A percentile compares a stretch with the other conserved stretches of the same genome.
phyloP scores from a whole-genome alignment of 2,888 invertebrate genomes.

The Ethmia dodecea region DNA sequence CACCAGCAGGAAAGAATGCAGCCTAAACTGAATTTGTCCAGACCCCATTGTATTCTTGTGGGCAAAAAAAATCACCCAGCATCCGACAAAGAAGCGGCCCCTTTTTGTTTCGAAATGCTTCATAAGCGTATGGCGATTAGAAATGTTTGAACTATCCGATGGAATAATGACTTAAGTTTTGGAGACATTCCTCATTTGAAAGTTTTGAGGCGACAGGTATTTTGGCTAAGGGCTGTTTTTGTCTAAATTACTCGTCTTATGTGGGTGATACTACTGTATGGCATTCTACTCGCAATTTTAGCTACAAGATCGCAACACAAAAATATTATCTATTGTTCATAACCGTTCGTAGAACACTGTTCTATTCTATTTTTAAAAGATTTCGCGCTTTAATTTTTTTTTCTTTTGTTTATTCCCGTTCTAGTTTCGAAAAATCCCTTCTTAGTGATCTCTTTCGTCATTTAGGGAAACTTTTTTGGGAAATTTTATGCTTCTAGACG shows the following conservation, averaged over 20 bases:
- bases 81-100: constrained; percentile 62
- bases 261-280: constrained; percentile 2
- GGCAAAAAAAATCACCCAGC: constrained; percentile 44
- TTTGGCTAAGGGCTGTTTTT: constrained; percentile 17
- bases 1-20: constrained; percentile 58
- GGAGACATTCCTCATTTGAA: constrained; percentile 21
- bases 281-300: no score
- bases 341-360: no score
- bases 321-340: no score
- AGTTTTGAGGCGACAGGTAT: constrained; percentile 32
- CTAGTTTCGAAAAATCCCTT: no score
- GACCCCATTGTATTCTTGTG: constrained; percentile 54
- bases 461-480: no score
- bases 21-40: constrained; percentile 61
- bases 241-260: no score
- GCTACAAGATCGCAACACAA: no score
- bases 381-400: no score
- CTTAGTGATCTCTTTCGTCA: no score
- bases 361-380: no score
- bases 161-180: constrained; percentile 59
- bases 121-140: constrained; percentile 66
- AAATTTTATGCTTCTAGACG: no score
- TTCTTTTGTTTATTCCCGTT: no score
- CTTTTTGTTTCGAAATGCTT: constrained; percentile 54
- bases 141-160: constrained; percentile 43